Base-by-base conservation (phyloP, 2,888 invertebrate genomes). In the Conomelus anceps region DNA sequence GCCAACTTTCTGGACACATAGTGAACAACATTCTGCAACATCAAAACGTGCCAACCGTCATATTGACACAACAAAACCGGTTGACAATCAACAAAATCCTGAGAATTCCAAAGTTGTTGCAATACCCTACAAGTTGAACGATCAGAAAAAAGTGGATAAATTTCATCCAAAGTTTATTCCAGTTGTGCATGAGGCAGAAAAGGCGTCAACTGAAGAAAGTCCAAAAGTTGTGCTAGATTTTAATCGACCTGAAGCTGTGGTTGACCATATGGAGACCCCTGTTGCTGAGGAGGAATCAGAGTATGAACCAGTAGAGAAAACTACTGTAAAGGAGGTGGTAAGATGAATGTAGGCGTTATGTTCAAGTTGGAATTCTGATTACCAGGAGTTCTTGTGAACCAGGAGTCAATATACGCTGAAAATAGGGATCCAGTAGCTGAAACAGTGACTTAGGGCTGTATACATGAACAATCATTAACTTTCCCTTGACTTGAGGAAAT, bases 161-260 rank as follows among this genome's bases (percentile, higher is more conserved):
- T 89, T 85, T 26, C 88, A 89, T 86, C 90, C 90, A 6, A 89
- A 89, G 26, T 90, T 89, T 22, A 90, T 90, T 22, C 90, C 90
- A 24, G 87, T 90, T 22, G 23, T 85, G 22, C 85, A 84, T 23
- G 85, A 87, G 22, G 23, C 85, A 23, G 87, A 89, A 22, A 89
- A 24, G 17, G 85, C 22, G 22, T 88, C 29, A 22, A 87, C 87
- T 22, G 22, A 26, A 23, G 85, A 87, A 87, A 90, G 24, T 85
- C 24, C 24, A 3, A 23, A 24, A 20, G 24, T 86, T 26, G 29
- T 22, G 29, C 84, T 87, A 84, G 88, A 90, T 22, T 90, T 90
- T 85, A 90, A 90, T 84, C 34, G 87, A 41, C 90, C 90, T 7
- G 84, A 84, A 23, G 86, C 85, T 84, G 85, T 90, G 13, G 89